phyloP scores from a whole-genome alignment of 2,797 vertebrate genomes.

The Cyclura pinguis region DNA sequence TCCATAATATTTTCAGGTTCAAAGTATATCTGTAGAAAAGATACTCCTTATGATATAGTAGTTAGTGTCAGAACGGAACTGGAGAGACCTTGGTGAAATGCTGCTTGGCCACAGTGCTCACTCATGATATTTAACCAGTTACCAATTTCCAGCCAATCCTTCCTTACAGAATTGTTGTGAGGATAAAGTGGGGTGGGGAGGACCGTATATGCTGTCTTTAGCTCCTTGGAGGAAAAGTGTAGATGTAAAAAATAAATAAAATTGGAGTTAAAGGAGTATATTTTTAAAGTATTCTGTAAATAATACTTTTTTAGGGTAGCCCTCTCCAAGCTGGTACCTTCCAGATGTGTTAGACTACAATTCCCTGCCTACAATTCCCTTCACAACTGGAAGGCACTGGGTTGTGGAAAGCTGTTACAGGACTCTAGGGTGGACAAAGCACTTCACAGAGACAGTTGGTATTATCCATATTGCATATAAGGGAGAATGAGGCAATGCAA shows the following conservation, averaged over 20 bases:
- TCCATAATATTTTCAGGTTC: not conserved
- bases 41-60: not conserved
- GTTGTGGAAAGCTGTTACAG: no score
- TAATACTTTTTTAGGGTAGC: not conserved
- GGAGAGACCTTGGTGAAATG: no score
- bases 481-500: not conserved
- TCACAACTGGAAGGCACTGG: no score
- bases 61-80: not conserved
- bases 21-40: conserved; percentile 2
- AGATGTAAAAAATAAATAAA: not conserved
- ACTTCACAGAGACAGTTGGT: not conserved
- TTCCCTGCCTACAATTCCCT: no score
- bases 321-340: no score
- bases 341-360: no score
- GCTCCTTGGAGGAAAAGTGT: not conserved
- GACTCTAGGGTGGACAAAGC: not conserved
- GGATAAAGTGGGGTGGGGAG: not conserved
- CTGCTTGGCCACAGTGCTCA: no score
- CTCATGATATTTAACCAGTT: no score
- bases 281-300: not conserved
- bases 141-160: not conserved
- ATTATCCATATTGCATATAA: not conserved
- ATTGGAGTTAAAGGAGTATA: not conserved
- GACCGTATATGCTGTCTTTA: not conserved
- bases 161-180: not conserved